phyloP scores from a whole-genome alignment of 2,113 vertebrate species.

The Phyllostomus hastatus region DNA sequence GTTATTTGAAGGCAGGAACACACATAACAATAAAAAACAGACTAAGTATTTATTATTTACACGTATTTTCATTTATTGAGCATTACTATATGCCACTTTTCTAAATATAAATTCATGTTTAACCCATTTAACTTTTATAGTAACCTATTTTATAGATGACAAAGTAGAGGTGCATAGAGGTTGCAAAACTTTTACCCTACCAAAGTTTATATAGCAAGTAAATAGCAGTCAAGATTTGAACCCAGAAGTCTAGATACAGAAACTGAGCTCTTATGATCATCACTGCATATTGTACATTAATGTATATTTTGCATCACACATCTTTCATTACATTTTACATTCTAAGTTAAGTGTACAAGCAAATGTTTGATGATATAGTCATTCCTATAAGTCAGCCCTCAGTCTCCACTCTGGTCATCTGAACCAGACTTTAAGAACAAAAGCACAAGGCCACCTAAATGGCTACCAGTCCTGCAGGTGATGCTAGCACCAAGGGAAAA shows the following conservation, averaged over 20 bases:
- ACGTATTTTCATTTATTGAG: not conserved
- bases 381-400: too few relatives aligned
- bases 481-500: too few relatives aligned
- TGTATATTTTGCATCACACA: not conserved
- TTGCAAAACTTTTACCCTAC: not conserved
- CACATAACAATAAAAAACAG: not conserved
- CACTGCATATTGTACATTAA: not conserved
- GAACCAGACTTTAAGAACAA: too few relatives aligned
- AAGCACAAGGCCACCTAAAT: too few relatives aligned
- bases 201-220: not conserved
- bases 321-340: not conserved
- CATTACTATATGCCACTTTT: not conserved
- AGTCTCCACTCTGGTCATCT: too few relatives aligned
- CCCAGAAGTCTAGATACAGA: not conserved
- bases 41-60: not conserved
- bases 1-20: not conserved
- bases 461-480: too few relatives aligned
- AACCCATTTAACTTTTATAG: not conserved
- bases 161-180: not conserved
- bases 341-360: not conserved
- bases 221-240: not conserved
- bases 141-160: not conserved
- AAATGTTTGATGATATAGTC: too few relatives aligned
- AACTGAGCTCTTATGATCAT: not conserved
- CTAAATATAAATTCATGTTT: not conserved